Conservation (phyloP, 2,113 vertebrate species). For the Mesocricetus auratus region DNA sequence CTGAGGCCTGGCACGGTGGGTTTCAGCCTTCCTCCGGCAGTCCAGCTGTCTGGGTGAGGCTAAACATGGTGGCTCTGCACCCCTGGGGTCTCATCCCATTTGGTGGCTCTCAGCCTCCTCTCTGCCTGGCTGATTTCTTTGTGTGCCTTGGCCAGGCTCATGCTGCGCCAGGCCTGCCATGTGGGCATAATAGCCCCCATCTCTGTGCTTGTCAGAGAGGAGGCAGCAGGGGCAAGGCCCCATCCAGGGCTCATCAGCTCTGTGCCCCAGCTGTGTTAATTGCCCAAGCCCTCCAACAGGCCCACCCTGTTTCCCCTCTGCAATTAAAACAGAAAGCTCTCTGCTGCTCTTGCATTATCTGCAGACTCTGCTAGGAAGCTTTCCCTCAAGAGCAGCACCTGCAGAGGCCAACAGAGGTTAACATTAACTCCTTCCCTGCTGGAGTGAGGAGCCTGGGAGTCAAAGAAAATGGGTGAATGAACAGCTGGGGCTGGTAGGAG, state of each 20-base stretch:
- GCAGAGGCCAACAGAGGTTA: conserved; percentile 56
- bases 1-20: background rate
- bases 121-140: background rate
- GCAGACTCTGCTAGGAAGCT: conserved; percentile 45
- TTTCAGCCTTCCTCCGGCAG: background rate
- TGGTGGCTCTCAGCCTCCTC: background rate
- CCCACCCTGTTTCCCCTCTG: conserved; percentile 62
- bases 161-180: background rate
- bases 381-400: conserved; percentile 65
- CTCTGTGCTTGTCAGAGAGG: background rate
- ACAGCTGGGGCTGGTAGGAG: background rate
- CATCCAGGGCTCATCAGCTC: conserved; percentile 42
- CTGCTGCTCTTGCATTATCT: conserved; percentile 45
- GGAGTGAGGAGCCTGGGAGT: background rate
- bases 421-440: conserved; percentile 63
- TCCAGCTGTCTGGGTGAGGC: background rate
- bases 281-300: conserved; percentile 70
- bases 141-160: background rate
- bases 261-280: conserved; percentile 72
- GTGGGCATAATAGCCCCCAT: background rate
- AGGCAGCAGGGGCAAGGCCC: conserved; percentile 28
- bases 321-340: conserved; percentile 72
- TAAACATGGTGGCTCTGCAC: background rate
- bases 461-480: background rate
- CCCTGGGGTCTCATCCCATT: background rate